A percentile compares a stretch with the other conserved stretches of the same genome.
These are phyloP conservation scores for Reticulitermes speratus DNA, from an alignment of 1,140 invertebrate genomes.

Conservation along the genomic window DNA sequence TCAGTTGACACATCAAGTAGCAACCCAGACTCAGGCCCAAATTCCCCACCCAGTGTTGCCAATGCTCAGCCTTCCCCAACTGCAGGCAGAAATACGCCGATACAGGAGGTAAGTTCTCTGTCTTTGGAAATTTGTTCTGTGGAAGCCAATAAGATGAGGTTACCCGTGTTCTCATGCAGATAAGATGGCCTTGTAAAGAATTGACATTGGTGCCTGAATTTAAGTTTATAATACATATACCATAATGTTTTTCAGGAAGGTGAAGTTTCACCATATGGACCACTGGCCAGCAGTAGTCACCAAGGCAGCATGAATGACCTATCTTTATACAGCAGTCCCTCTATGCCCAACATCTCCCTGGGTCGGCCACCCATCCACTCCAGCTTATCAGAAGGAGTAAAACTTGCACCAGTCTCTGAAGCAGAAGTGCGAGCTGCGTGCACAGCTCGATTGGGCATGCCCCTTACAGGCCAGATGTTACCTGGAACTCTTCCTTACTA, in stretches of 20 bases:
- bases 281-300: constrained; percentile 53
- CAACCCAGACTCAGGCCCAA: constrained; percentile 78
- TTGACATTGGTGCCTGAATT: background rate
- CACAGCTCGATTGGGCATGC: constrained; percentile 69
- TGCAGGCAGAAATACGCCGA: constrained; percentile 62
- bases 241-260: constrained; percentile 48
- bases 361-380: constrained; percentile 70
- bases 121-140: too few relatives aligned
- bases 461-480: constrained; percentile 69
- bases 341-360: constrained; percentile 93
- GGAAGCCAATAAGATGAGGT: background rate
- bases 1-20: constrained; percentile 64
- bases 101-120: constrained; percentile 60
- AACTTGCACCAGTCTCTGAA: constrained; percentile 68
- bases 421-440: constrained; percentile 73
- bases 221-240: constrained; percentile 28
- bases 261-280: constrained; percentile 56
- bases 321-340: constrained; percentile 88
- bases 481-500: constrained; percentile 73
- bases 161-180: background rate
- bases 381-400: constrained; percentile 44
- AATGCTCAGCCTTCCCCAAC: constrained; percentile 57
- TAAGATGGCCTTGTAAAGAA: too few relatives aligned
- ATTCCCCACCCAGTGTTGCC: constrained; percentile 70
- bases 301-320: constrained; percentile 62